A percentile compares a stretch with the other conserved stretches of the same genome.
Conservation (phyloP, 2,113 vertebrate species). For the Malaclemys terrapin region DNA sequence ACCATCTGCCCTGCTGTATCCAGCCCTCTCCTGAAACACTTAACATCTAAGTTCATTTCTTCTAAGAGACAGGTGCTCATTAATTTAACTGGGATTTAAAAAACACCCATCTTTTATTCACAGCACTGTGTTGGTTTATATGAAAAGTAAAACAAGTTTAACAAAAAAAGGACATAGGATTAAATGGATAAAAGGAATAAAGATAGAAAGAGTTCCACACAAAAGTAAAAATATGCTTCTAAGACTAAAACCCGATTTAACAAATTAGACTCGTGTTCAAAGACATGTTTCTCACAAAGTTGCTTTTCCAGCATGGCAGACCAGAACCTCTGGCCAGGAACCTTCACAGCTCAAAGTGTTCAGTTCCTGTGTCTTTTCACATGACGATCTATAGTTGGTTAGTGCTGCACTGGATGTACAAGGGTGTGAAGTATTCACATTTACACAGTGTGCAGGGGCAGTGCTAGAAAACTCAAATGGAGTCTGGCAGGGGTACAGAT, state of each 20-base stretch:
- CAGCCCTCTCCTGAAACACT: neutral
- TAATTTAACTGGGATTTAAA: neutral
- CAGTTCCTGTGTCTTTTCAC: neutral
- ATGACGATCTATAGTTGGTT: neutral
- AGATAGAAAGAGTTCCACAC: neutral
- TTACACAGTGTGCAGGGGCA: neutral
- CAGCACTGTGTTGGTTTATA: neutral
- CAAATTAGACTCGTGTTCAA: neutral
- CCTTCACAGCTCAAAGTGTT: neutral
- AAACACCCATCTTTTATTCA: neutral
- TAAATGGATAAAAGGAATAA: neutral
- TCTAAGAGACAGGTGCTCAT: too few relatives aligned
- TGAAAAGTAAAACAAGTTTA: neutral
- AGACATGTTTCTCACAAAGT: neutral
- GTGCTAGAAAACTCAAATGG: neutral
- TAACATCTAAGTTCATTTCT: neutral
- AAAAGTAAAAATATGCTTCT: neutral
- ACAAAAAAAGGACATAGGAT: neutral
- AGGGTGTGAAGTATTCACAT: neutral
- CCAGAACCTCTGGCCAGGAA: neutral
- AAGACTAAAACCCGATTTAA: neutral
- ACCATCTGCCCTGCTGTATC: neutral
- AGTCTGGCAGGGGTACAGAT: neutral
- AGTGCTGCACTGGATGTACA: neutral
- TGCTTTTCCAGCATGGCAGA: neutral